phyloP scores from a whole-genome alignment of 2,113 vertebrate genomes.

The Rhinogobius similis region DNA sequence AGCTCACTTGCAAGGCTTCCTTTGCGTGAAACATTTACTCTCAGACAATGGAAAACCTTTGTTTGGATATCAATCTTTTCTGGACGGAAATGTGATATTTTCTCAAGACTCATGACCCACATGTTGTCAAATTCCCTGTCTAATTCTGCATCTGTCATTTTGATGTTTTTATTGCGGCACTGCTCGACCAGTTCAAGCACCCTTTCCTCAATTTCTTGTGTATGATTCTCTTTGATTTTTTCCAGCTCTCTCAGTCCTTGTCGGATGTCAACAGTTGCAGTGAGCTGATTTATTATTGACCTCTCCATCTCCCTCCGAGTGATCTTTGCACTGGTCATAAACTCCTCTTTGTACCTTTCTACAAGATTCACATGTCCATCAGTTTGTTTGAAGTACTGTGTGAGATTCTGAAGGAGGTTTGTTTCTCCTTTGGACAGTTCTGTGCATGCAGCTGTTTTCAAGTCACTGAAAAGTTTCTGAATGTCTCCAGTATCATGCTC shows the following conservation, averaged over 20 bases:
- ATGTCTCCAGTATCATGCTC: neutral
- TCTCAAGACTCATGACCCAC: neutral
- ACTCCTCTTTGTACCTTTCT: slow-evolving; percentile 53
- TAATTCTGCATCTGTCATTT: neutral
- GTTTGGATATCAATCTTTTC: neutral
- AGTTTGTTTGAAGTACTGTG: slow-evolving; percentile 40
- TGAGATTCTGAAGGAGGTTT: slow-evolving; percentile 34
- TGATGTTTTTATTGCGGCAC: neutral
- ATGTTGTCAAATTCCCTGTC: slow-evolving; percentile 5
- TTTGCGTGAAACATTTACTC: neutral
- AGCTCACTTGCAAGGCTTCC: slow-evolving; percentile 2
- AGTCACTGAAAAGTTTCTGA: slow-evolving; percentile 13
- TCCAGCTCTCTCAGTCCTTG: slow-evolving; percentile 36
- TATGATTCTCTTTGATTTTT: slow-evolving; percentile 38
- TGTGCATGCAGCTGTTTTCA: slow-evolving; percentile 34
- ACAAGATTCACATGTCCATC: slow-evolving; percentile 47
- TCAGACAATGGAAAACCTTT: neutral
- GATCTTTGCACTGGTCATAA: slow-evolving; percentile 40
- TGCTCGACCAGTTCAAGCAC: neutral
- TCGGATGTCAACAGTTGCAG: slow-evolving; percentile 17
- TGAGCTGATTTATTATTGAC: slow-evolving; percentile 25
- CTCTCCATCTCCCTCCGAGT: slow-evolving; percentile 34
- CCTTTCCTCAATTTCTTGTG: slow-evolving; percentile 25
- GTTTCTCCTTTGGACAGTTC: slow-evolving; percentile 37
- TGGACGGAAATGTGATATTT: neutral